Evolutionary conservation across 2,797 vertebrate genomes (phyloP), one percentile per base, ranked within the genome.

Genomic region (Danio kyathit): DNA sequence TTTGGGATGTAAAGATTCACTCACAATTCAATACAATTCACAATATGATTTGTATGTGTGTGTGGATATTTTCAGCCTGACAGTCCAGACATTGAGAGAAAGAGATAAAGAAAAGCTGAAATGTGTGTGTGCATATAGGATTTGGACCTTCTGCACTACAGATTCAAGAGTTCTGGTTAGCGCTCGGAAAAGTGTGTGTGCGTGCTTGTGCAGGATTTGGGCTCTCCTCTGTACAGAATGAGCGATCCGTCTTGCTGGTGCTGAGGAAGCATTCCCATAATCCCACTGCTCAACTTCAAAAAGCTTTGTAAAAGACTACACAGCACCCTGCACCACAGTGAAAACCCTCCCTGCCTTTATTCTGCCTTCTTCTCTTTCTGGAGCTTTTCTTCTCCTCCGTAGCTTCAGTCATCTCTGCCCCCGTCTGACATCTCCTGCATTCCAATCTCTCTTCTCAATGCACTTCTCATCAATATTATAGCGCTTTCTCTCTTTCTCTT

Each of bases 221-320:
- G 29, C n/a, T 61, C 56, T 63, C 44, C 76, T 67, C 82, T 85
- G 67, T 74, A 21, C 29, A 74, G 74, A 80, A 81, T 56, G 51
- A 72, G 49, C 60, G 65, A 77, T 70, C 63, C 71, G 64, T 57
- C 78, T 90, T 88, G 89, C 90, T 89, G 82, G 88, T 93, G 93
- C 93, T 93, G 93, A 93, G 91, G 90, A 92, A 92, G 92, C 93
- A 91, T 84, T 87, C 81, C 86, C 88, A 83, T 92, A 93, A 95
- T 93, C 93, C 92, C 91, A 78, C 9, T 85, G 90, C 91, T 93
- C 90, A 90, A 91, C 93, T 93, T 94, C 92, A 93, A 92, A 95
- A 92, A 91, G 79, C 88, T 84, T 89, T 91, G 89, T 90, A 89
- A 92, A 93, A 90, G 91, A 90, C 82, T 88, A 73, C 83, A 79